Base-by-base conservation (phyloP, 37 sponge, comb jelly and placozoan species). In the Haliclona indistincta region DNA sequence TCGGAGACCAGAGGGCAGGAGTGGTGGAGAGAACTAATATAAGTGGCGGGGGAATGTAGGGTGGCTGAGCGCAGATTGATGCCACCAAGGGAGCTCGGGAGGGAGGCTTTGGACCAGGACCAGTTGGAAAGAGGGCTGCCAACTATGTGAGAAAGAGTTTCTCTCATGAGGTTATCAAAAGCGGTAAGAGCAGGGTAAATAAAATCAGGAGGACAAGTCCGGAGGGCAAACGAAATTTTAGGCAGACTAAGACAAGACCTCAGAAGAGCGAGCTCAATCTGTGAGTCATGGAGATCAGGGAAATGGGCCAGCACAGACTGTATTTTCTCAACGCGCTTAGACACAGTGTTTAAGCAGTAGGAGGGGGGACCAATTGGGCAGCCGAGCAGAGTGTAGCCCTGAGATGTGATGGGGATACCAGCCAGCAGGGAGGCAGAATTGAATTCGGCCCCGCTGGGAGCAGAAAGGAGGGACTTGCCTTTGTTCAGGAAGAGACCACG, bases 1-100 rank as follows among this genome's bases (percentile, higher is more conserved):
- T n/a, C n/a, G n/a, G n/a, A n/a, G n/a, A n/a, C n/a, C n/a, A n/a
- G n/a, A n/a, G n/a, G n/a, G n/a, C n/a, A n/a, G n/a, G n/a, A n/a
- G n/a, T n/a, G n/a, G n/a, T n/a, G n/a, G n/a, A n/a, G n/a, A n/a
- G n/a, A n/a, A n/a, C n/a, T n/a, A n/a, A n/a, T n/a, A n/a, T n/a
- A n/a, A n/a, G n/a, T n/a, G n/a, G n/a, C n/a, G n/a, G n/a, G n/a
- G n/a, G n/a, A n/a, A n/a, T n/a, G n/a, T 47, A 47, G 49, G 13
- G 8, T 17, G 60, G 23, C 60, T 26, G 7, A n/a, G 28, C 60
- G 60, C 11, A 58, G 11, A 58, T 26, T 26, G n/a, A 58, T 11
- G n/a, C 60, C 60, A n/a, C 28, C 60, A 58, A 65, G 67, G 7
- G 67, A 65, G 28, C 10, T 35, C 8, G 67, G 67, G 42, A 65